Base-by-base conservation (phyloP, 2,797 vertebrate species). In the Lithobates pipiens region DNA sequence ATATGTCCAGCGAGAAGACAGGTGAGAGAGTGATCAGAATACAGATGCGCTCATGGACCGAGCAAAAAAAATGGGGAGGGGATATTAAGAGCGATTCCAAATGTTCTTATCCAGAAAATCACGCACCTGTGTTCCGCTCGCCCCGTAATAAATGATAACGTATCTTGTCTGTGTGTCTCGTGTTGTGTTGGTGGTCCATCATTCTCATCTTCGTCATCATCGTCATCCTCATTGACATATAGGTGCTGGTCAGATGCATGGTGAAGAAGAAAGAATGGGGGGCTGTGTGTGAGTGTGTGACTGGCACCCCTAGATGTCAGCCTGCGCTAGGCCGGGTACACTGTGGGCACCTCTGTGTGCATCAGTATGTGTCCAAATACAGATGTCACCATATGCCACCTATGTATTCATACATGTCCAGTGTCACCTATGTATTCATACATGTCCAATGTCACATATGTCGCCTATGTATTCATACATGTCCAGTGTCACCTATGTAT, bases 1-100 rank as follows among this genome's bases (percentile, higher is more conserved):
- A 77, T 42, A 83, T 67, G 76, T 82, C 65, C 79, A 80, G 82
- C 72, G 77, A 76, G 44, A 78, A 85, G 57, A 83, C 80, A 83
- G 85, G 85, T 83, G 44, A 86, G 85, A 57, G 63, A 74, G 50
- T 10, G 44, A 10, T 15, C 44, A 46, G 76, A 46, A 67, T 77
- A 77, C 34, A 72, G 79, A 73, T 72, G 70, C 74, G 54, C 25
- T 74, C 50, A 65, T n/a, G 61, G 81, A 68, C 42, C 32, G 8
- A 7, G 29, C 61, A 10, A 54, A 54, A 54, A 54, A 54, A 21
- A 69, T n/a, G 39, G n/a, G 57, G 29, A 27, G 57, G 71, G 71
- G n/a, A 25, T 25, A 11, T 25, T n/a, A 21, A 27, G 10, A 44
- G 39, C 36, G 23, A 79, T 72, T 57, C 11, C 16, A 18, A 54